phyloP scores from a whole-genome alignment of 2,797 vertebrate species.

The Sternotherus odoratus region DNA sequence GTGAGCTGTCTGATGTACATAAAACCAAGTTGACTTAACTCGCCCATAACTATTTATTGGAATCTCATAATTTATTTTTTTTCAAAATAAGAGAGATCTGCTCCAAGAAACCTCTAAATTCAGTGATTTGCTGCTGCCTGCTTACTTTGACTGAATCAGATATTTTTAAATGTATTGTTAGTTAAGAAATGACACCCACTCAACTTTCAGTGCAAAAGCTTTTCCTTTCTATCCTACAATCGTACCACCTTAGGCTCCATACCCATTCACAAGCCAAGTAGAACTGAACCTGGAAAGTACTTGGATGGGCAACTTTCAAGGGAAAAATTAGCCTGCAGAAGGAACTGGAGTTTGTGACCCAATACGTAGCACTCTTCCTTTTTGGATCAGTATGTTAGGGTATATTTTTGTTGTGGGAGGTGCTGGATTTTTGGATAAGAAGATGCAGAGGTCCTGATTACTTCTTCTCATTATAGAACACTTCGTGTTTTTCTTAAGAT shows the following conservation, averaged over 20 bases:
- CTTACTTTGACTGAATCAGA: not conserved
- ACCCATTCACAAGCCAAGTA: accelerated
- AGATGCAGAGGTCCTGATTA: not conserved
- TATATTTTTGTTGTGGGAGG: not conserved
- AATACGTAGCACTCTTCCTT: constrained; percentile 54
- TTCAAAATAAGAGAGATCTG: not conserved
- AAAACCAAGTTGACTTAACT: accelerated
- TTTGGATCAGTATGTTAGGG: not conserved
- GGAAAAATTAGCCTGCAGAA: not conserved
- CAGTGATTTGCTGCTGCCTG: not conserved
- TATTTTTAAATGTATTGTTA: not conserved
- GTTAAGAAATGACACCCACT: accelerated
- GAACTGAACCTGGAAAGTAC: not conserved
- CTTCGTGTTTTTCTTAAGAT: not conserved
- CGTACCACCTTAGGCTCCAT: not conserved
- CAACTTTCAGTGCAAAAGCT: accelerated
- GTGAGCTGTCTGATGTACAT: accelerated
- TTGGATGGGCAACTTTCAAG: not conserved
- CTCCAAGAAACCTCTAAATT: not conserved
- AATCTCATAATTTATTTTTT: not conserved
- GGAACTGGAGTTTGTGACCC: not conserved
- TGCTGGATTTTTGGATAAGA: not conserved
- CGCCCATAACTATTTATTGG: accelerated
- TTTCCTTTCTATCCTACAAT: not conserved
- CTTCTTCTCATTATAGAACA: not conserved